Evolutionary conservation across 2,797 vertebrate species (phyloP).

Genomic region (Meriones psammophilus): DNA sequence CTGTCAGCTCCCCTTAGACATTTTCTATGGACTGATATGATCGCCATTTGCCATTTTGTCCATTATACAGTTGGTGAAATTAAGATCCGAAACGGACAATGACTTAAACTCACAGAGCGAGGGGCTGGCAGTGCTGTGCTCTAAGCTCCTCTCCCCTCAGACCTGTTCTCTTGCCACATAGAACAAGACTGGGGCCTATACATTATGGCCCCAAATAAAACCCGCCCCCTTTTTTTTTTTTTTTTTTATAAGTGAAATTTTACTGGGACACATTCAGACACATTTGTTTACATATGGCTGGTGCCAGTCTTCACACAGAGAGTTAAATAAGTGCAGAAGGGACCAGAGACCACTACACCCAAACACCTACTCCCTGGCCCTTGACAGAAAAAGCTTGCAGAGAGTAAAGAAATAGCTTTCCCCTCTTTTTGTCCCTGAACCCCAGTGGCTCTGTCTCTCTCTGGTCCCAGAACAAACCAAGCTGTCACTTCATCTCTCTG

Average conservation of each 20-base stretch:
- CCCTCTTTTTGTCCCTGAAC: not conserved
- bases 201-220: not conserved
- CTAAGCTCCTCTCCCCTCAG: not conserved
- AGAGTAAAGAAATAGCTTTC: no score
- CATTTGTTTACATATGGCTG: not conserved
- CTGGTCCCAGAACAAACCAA: not conserved
- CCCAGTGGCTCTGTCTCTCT: not conserved
- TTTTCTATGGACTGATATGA: not conserved
- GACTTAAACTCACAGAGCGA: not conserved
- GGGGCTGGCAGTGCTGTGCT: not conserved
- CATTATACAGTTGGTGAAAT: not conserved
- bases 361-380: not conserved
- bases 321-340: not conserved
- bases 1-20: not conserved
- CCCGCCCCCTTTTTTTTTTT: not conserved
- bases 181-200: not conserved
- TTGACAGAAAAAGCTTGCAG: slow-evolving; percentile 8
- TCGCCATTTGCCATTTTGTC: not conserved
- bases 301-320: not conserved
- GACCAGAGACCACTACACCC: not conserved
- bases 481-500: not conserved
- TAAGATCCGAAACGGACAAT: not conserved
- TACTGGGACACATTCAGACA: not conserved
- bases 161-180: not conserved
- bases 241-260: slow-evolving; percentile 51